phyloP scores from a whole-genome alignment of 2,797 vertebrate genomes.

The Syngnathus rostellatus region DNA sequence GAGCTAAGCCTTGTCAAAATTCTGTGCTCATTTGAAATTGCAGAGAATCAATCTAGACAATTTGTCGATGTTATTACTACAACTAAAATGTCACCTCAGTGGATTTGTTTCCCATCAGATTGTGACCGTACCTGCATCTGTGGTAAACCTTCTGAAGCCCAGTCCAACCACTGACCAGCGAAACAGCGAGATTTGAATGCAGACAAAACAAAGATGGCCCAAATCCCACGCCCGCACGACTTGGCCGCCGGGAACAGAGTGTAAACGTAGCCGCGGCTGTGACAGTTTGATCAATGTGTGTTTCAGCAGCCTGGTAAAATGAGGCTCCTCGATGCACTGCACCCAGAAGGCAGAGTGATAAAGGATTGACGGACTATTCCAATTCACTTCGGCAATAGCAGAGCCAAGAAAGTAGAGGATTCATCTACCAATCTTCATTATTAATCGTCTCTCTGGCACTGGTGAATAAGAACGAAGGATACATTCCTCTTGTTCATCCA shows the following conservation, averaged over 20 bases:
- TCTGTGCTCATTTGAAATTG: not conserved
- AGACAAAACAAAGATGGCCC: not conserved
- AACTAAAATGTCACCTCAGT: not conserved
- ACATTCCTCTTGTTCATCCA: not conserved
- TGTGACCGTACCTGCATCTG: not conserved
- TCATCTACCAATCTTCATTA: slow-evolving; percentile 38
- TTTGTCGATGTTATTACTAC: not conserved
- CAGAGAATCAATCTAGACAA: not conserved
- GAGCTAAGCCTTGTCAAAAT: not conserved
- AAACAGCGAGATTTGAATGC: not conserved
- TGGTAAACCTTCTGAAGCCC: not conserved
- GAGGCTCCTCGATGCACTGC: slow-evolving; percentile 2
- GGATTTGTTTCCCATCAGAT: slow-evolving; percentile 6
- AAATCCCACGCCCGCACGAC: not conserved
- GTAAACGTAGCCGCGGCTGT: not conserved
- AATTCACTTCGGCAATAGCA: slow-evolving; percentile 46
- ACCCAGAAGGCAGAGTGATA: slow-evolving; percentile 41
- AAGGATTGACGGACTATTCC: slow-evolving; percentile 46
- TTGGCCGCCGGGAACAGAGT: not conserved
- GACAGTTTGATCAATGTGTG: slow-evolving; percentile 4
- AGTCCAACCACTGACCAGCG: not conserved
- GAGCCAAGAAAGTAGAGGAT: slow-evolving; percentile 31
- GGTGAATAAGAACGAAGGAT: not conserved
- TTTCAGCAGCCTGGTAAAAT: slow-evolving; percentile 12
- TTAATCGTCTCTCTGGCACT: slow-evolving; percentile 22